Evolutionary conservation across 2,888 invertebrate species (phyloP).

Genomic region (Aromia moschata): DNA sequence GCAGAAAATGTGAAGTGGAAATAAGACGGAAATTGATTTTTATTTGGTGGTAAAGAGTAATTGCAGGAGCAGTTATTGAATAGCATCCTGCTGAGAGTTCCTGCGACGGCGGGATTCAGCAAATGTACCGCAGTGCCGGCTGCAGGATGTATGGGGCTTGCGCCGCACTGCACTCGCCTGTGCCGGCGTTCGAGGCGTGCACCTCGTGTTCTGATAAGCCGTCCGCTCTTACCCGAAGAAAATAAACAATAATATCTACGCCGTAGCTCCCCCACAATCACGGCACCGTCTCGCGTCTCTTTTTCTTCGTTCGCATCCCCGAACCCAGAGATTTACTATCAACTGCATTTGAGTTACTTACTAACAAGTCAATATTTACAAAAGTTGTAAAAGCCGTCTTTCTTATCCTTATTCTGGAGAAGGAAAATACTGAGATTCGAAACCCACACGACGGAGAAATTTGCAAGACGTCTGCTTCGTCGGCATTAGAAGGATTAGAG

Average conservation of each 20-base stretch:
- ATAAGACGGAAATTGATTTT: slow-evolving; percentile 60
- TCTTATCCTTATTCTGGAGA: slow-evolving; percentile 17
- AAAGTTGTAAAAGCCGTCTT: slow-evolving; percentile 34
- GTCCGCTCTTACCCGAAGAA: slow-evolving; percentile 39
- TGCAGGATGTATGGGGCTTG: slow-evolving; percentile 52
- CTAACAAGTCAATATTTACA: slow-evolving; percentile 38
- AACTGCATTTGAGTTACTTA: slow-evolving; percentile 33
- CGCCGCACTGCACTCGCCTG: slow-evolving; percentile 51
- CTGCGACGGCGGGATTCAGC: slow-evolving; percentile 50
- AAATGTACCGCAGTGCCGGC: slow-evolving; percentile 54
- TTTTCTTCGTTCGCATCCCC: slow-evolving; percentile 17
- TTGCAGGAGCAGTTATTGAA: slow-evolving; percentile 58
- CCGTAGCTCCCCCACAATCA: slow-evolving; percentile 41
- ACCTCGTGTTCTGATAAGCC: slow-evolving; percentile 51
- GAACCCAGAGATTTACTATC: slow-evolving; percentile 35
- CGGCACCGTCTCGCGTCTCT: slow-evolving; percentile 20
- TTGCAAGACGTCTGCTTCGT: too few relatives aligned
- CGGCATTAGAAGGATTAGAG: too few relatives aligned
- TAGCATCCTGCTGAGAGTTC: slow-evolving; percentile 53
- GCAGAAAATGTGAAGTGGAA: slow-evolving; percentile 50
- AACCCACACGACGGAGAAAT: background rate
- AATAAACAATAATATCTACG: slow-evolving; percentile 48
- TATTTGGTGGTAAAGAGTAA: slow-evolving; percentile 57
- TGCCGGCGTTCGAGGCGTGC: slow-evolving; percentile 47
- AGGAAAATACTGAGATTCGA: slow-evolving; percentile 4